A percentile compares a stretch with the other conserved stretches of the same genome.
Conservation (phyloP, 2,113 vertebrate species). For the Copsychus sechellarum region DNA sequence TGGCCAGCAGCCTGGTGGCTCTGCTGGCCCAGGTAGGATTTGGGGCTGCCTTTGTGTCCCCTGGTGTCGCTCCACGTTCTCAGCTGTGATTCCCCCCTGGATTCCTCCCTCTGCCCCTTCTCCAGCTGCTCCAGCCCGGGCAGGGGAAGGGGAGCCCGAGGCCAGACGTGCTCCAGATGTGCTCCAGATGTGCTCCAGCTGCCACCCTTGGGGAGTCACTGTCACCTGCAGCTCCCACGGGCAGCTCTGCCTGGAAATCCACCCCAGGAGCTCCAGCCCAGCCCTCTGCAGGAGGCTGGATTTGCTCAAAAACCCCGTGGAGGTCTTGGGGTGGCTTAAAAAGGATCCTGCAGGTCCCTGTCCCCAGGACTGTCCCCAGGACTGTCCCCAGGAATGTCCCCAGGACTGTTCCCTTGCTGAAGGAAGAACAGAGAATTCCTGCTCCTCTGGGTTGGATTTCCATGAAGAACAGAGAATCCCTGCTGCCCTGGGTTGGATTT, state of each 20-base stretch:
- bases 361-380: not conserved
- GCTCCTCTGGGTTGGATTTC: not conserved
- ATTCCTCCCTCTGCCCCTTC: not conserved
- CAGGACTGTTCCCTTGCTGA: rapidly evolving
- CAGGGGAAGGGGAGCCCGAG: not conserved
- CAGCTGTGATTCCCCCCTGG: not conserved
- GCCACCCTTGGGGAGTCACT: not conserved
- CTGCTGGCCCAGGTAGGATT: not conserved
- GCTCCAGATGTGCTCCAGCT: no score
- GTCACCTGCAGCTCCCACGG: rapidly evolving
- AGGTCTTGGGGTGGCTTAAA: rapidly evolving
- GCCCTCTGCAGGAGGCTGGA: rapidly evolving
- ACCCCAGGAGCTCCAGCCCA: not conserved
- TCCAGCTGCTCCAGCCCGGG: not conserved
- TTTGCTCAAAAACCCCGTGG: rapidly evolving
- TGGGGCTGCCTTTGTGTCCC: conserved; percentile 19
- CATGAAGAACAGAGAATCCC: not conserved
- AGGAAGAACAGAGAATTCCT: not conserved
- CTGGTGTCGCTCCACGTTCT: not conserved
- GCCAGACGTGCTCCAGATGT: no score
- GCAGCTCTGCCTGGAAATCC: not conserved
- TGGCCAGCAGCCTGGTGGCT: not conserved
- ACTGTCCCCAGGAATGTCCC: rapidly evolving
- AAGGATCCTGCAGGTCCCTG: not conserved
- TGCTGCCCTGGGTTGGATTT: rapidly evolving